Conservation (phyloP, 2,888 invertebrate genomes). For the Eristalis pertinax region DNA sequence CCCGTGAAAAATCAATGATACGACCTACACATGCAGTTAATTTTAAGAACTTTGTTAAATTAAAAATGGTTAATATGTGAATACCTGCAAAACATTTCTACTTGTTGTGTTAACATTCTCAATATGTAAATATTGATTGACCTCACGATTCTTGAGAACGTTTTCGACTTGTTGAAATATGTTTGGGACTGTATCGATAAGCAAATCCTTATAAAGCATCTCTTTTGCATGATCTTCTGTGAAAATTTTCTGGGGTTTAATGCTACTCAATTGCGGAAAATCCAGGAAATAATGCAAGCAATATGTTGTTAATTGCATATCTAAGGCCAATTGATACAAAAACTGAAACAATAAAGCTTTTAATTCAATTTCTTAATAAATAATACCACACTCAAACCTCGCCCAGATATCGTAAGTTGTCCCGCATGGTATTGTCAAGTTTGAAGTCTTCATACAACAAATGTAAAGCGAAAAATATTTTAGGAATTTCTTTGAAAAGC, state of each 20-base stretch:
- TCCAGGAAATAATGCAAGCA: conserved; percentile 92
- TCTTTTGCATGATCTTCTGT: conserved; percentile 83
- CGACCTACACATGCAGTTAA: conserved; percentile 73
- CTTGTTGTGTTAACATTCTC: conserved; percentile 88
- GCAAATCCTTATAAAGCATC: conserved; percentile 83
- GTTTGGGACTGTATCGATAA: conserved; percentile 83
- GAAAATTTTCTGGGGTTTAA: conserved; percentile 75
- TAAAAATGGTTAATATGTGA: conserved; percentile 65
- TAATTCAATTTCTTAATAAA: background rate
- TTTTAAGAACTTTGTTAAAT: background rate
- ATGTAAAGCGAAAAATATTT: conserved; percentile 91
- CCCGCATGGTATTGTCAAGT: conserved; percentile 87
- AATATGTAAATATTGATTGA: conserved; percentile 87
- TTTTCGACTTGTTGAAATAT: conserved; percentile 88
- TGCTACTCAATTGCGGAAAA: conserved; percentile 85
- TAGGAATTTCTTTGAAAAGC: conserved; percentile 88
- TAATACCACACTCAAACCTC: conserved; percentile 76
- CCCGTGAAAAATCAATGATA: conserved; percentile 78
- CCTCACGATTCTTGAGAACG: conserved; percentile 83
- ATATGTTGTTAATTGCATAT: conserved; percentile 88
- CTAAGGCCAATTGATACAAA: conserved; percentile 88
- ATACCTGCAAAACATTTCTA: conserved; percentile 88
- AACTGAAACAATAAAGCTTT: conserved; percentile 80
- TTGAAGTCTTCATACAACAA: conserved; percentile 96
- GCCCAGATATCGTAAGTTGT: conserved; percentile 87